Evolutionary conservation across 1,140 invertebrate species (phyloP), one percentile per base, ranked within the genome.

Genomic region (Dendroctonus ponderosae): DNA sequence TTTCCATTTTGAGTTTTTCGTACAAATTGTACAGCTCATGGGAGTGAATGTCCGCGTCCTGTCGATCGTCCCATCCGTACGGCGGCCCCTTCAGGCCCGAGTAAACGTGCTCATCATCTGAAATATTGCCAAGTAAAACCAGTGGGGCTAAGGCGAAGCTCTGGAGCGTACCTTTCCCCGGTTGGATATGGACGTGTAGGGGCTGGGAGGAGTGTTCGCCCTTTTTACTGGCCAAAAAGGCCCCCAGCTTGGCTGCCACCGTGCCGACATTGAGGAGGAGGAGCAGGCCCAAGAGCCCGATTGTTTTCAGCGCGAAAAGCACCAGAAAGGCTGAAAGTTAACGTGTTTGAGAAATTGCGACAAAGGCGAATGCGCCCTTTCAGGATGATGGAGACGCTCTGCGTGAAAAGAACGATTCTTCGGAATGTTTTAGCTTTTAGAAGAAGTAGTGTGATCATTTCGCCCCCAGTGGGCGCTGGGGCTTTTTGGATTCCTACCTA

Each of bases 21-120:
- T 68, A 68, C 37, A 68, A 44, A 52, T 68, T 68, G 60, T 68
- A 68, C 14, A 68, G 50, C 3, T 68, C 60, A 26, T 63, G 59
- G 3, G 37, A n/a, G 9, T 68, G 53, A 9, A 66, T 37, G 39
- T 49, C n/a, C n/a, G 40, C 11, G 39, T 68, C 66, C 6, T 6
- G 57, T 42, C 39, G 39, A 15, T 68, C 66, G 15, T 68, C 66
- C 66, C 66, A 68, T 49, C 61, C 66, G 8, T 65, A 62, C 6
- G 40, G 61, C 6, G 54, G 46, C 12, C 49, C 54, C 37, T 43
- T 51, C 9, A 66, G 46, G 37, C 54, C 46, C 6, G 14, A 39
- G 42, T 60, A 44, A 50, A 46, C n/a, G 26, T 67, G 57, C 5
- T 67, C 65, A 39, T 59, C 65, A 44, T 26, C 57, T 59, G 38